Base-by-base conservation (phyloP, 2,888 invertebrate genomes). In the Lagria hirta region DNA sequence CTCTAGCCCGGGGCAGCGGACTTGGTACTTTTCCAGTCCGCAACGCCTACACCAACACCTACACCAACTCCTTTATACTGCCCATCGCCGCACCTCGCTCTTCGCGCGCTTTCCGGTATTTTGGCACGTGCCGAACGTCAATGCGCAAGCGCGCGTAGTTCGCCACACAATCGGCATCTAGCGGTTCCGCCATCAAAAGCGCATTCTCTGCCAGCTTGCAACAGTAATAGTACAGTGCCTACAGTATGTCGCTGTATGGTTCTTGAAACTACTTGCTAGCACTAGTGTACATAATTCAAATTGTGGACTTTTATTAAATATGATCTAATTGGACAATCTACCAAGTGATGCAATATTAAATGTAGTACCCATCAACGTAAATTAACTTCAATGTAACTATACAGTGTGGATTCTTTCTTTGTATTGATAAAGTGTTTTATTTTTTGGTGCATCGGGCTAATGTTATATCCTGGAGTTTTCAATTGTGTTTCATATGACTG, bases 1-100 rank as follows among this genome's bases (percentile, higher is more conserved):
- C 84, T 86, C 78, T 86, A 84, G 83, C 83, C 77, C 75, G 77
- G 75, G 76, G 80, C 77, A 73, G 79, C 80, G 80, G 81, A 81
- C 78, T 76, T 64, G 69, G 65, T 69, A 60, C 57, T 62, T 33
- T 46, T 53, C 58, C 60, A 51, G 36, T 54, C 58, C 54, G 57
- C 58, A 43, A 56, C 50, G 36, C 52, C 56, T 40, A 27, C 34
- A 22, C 43, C 45, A 34, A 21, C 34, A 16, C 24, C 32, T 20
- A 28, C 16, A 47, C 30, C 42, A 30, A 27, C 30, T 40, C 47
- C 21, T 40, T 43, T 30, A 41, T 48, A 40, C 51, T 52, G 53
- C 51, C 53, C 52, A 43, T 55, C 59, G 35, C 57, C 57, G 30
- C 58, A 58, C 42, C 47, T 54, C 22, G 56, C 60, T 20, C 48